Percentiles rank a stretch among this genome's conserved stretches.
These are phyloP conservation scores for Peromyscus polionotus DNA, from an alignment of 2,113 vertebrate genomes.

Conservation along the genomic window DNA sequence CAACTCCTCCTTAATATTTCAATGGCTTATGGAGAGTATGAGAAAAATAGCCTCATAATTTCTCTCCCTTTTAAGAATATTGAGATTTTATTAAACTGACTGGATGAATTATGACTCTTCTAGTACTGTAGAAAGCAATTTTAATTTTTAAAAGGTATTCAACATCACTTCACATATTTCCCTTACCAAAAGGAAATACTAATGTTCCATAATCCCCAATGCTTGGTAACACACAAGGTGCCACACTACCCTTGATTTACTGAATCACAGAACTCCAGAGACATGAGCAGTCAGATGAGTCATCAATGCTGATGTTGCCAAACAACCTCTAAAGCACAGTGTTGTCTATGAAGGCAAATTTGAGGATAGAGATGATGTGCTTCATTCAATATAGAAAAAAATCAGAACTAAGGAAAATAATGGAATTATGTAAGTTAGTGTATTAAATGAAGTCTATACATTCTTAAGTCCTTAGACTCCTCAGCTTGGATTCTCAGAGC, in stretches of 20 bases:
- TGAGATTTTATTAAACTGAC: slow-evolving; percentile 70
- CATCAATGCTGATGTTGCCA: not conserved
- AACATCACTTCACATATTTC: slow-evolving; percentile 4
- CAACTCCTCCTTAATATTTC: slow-evolving; percentile 28
- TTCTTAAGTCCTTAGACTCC: not conserved
- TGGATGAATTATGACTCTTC: slow-evolving; percentile 37
- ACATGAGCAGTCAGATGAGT: slow-evolving; percentile 57
- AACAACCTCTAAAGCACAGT: slow-evolving; percentile 36
- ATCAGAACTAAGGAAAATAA: slow-evolving; percentile 23
- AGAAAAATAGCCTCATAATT: slow-evolving; percentile 57
- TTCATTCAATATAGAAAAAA: slow-evolving; percentile 14
- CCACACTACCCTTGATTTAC: not conserved
- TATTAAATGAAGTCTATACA: not conserved
- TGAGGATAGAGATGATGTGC: not conserved
- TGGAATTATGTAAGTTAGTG: not conserved
- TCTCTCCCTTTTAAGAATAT: slow-evolving; percentile 56
- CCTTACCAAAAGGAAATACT: slow-evolving; percentile 37
- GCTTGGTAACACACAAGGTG: slow-evolving; percentile 5
- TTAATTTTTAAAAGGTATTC: slow-evolving; percentile 69
- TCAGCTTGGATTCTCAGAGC: not conserved
- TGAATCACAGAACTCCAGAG: slow-evolving; percentile 50
- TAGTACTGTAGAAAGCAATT: slow-evolving; percentile 57
- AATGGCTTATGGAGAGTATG: not conserved
- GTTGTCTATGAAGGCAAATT: not conserved
- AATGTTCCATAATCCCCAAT: slow-evolving; percentile 32